phyloP scores from a whole-genome alignment of 2,888 invertebrate genomes.

The Orchestes rusci region DNA sequence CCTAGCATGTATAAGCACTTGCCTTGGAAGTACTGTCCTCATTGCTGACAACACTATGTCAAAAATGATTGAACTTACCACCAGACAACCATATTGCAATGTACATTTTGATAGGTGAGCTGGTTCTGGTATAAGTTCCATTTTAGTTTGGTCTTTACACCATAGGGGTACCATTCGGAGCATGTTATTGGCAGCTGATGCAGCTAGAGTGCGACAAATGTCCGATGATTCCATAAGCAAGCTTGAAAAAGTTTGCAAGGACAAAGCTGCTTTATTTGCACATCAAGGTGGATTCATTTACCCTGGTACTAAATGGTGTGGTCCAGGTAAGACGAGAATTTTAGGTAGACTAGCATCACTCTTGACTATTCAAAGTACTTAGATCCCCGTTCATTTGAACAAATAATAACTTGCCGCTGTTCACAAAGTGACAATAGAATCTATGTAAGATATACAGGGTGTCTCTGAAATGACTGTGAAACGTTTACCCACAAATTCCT shows the following conservation, averaged over 20 bases:
- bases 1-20: constrained; percentile 1
- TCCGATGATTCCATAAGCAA: constrained; percentile 53
- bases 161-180: constrained; percentile 52
- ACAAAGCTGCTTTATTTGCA: constrained; percentile 31
- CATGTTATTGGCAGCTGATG: constrained; percentile 53
- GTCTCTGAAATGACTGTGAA: too few species aligned
- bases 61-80: constrained; percentile 56
- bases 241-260: constrained; percentile 51
- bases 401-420: too few species aligned
- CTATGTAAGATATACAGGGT: too few species aligned
- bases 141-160: neutral
- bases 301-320: constrained; percentile 75
- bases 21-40: constrained; percentile 43
- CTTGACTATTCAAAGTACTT: too few species aligned
- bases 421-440: too few species aligned
- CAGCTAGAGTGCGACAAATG: constrained; percentile 51
- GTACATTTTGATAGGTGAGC: constrained; percentile 53
- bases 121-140: too few species aligned
- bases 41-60: constrained; percentile 57
- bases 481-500: too few species aligned
- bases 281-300: constrained; percentile 50
- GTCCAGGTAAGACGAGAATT: constrained; percentile 47
- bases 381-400: too few species aligned
- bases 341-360: too few species aligned
- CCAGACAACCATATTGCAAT: constrained; percentile 53